A percentile compares a stretch with the other conserved stretches of the same genome.
phyloP scores from a whole-genome alignment of 30 jellyfish, hydroid and myxozoan genomes.

The Thelohanellus kitauei region DNA sequence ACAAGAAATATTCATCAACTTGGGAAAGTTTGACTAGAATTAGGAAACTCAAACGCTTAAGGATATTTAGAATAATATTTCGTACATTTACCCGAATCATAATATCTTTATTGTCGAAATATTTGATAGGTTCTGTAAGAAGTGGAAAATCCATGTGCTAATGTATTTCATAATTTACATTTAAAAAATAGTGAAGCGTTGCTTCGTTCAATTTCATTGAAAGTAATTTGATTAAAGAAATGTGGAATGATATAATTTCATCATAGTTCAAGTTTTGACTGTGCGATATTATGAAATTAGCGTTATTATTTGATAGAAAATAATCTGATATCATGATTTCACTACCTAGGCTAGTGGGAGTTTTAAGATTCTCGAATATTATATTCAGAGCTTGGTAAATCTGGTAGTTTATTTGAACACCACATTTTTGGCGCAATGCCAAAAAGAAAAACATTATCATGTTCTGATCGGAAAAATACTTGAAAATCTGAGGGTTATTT shows the following conservation, averaged over 20 bases:
- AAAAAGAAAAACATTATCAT: conserved; percentile 55
- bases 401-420: conserved; percentile 49
- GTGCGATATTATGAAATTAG: conserved; percentile 53
- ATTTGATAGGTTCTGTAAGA: conserved; percentile 59
- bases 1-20: no score
- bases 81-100: conserved; percentile 77
- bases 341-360: no score
- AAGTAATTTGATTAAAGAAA: conserved; percentile 39
- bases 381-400: conserved; percentile 39
- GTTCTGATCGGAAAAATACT: conserved; percentile 66
- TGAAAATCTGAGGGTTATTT: conserved; percentile 41
- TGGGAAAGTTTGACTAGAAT: no score
- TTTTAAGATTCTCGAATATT: conserved; percentile 40
- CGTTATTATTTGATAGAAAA: conserved; percentile 53
- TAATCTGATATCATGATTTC: conserved; percentile 20
- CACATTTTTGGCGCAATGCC: conserved; percentile 56
- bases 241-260: conserved; percentile 60
- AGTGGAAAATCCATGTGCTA: conserved; percentile 27
- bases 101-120: conserved; percentile 42
- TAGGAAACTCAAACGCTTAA: no score
- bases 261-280: conserved; percentile 46
- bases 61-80: conserved; percentile 33
- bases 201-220: conserved; percentile 35
- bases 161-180: conserved; percentile 16
- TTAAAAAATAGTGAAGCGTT: conserved; percentile 44